Conservation (phyloP, 1,140 invertebrate species). For the Hycleus cichorii region DNA sequence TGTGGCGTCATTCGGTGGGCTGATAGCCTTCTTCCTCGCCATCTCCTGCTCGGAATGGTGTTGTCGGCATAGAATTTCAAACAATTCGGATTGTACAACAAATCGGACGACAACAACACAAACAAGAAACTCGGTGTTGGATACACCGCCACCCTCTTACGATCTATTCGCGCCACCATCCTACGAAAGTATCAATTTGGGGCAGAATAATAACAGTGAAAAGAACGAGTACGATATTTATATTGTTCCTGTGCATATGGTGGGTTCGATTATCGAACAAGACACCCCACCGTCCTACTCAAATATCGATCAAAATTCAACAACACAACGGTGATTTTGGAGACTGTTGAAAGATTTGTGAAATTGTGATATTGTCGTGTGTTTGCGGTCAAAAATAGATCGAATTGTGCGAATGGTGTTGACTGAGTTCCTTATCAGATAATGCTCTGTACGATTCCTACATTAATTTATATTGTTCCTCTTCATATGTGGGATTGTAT, state of each 20-base stretch:
- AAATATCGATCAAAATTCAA: too few species aligned
- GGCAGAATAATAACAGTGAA: conserved; percentile 37
- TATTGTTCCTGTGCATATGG: conserved; percentile 44
- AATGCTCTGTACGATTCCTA: too few species aligned
- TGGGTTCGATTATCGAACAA: conserved; percentile 18
- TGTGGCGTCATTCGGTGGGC: conserved; percentile 51
- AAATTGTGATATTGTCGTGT: too few species aligned
- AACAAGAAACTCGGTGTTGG: conserved; percentile 29
- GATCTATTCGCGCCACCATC: conserved; percentile 52
- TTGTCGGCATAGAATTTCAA: conserved; percentile 35
- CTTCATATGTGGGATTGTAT: too few species aligned
- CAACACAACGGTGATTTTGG: too few species aligned
- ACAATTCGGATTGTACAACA: conserved; percentile 18
- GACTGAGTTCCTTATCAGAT: too few species aligned
- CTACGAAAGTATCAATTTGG: conserved; percentile 48
- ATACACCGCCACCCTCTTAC: conserved; percentile 51
- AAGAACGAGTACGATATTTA: conserved; percentile 45
- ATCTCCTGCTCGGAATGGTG: conserved; percentile 56
- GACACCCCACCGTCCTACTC: conserved; percentile 11
- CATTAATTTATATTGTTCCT: too few species aligned
- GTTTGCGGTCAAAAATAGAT: too few species aligned
- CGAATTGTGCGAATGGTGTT: too few species aligned
- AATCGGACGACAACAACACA: conserved; percentile 24
- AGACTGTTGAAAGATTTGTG: too few species aligned
- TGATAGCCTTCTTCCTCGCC: conserved; percentile 52